Conservation (phyloP, 2,113 vertebrate genomes). For the Phyllostomus hastatus region DNA sequence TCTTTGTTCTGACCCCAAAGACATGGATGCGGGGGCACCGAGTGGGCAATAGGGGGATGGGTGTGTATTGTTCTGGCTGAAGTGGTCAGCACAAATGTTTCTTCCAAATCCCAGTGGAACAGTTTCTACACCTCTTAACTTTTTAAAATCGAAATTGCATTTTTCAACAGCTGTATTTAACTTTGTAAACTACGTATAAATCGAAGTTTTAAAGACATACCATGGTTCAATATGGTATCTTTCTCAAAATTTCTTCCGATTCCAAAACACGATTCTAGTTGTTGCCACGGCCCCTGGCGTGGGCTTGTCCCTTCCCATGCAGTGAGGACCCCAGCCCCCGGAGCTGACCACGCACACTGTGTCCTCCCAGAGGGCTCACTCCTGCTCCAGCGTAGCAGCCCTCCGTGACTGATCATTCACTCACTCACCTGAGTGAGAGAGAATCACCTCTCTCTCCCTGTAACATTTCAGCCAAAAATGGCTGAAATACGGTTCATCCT, state of each 20-base stretch:
- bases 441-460: background rate
- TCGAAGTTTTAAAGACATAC: background rate
- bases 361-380: too few relatives aligned
- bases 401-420: background rate
- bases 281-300: background rate
- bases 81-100: background rate
- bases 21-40: background rate
- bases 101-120: background rate
- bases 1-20: background rate
- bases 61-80: background rate
- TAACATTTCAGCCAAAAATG: background rate
- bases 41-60: background rate
- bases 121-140: background rate
- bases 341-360: background rate
- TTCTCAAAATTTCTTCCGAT: background rate
- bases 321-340: background rate
- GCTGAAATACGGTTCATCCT: background rate
- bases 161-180: background rate
- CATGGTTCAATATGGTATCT: background rate
- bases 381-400: too few relatives aligned
- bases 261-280: background rate
- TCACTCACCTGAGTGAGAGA: background rate
- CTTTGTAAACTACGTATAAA: background rate
- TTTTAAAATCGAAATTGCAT: background rate
- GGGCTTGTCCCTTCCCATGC: fast-evolving